A percentile compares a stretch with the other conserved stretches of the same genome.
phyloP scores from a whole-genome alignment of 2,888 invertebrate genomes.

The Emmelina monodactyla region DNA sequence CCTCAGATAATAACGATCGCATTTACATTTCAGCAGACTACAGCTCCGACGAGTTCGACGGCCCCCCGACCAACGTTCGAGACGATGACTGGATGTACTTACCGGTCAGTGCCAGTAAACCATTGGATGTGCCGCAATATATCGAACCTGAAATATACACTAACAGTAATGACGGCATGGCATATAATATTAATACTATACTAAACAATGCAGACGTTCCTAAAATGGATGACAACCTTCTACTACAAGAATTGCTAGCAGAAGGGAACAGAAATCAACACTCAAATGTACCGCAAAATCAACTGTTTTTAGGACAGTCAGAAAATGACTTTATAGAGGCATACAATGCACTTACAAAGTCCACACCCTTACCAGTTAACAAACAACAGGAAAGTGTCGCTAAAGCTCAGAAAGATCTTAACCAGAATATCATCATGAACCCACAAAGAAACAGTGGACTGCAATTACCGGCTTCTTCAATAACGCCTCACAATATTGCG shows the following conservation, averaged over 20 bases:
- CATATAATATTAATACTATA: conserved; percentile 35
- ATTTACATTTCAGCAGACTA: conserved; percentile 61
- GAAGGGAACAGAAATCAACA: conserved; percentile 16
- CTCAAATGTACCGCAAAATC: neutral
- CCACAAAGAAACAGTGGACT: neutral
- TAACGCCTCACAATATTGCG: neutral
- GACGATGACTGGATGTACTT: conserved; percentile 57
- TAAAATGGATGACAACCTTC: conserved; percentile 34
- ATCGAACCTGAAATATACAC: conserved; percentile 2
- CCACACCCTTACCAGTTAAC: conserved; percentile 47
- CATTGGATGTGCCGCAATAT: neutral
- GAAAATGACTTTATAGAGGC: conserved; percentile 60
- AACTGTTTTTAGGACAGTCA: conserved; percentile 35
- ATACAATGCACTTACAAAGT: conserved; percentile 49
- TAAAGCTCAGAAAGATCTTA: neutral
- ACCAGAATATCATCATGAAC: neutral
- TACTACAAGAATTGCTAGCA: conserved; percentile 34
- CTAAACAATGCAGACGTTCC: conserved; percentile 39
- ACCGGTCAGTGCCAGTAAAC: conserved; percentile 25
- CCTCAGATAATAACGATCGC: conserved; percentile 48
- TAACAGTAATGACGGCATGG: conserved; percentile 28
- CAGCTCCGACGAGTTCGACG: conserved; percentile 59
- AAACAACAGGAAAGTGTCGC: conserved; percentile 6
- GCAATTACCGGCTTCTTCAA: neutral
- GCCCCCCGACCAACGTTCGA: conserved; percentile 30